A percentile compares a stretch with the other conserved stretches of the same genome.
Evolutionary conservation across 1,140 invertebrate species (phyloP).

Genomic region (Ceratosolen fusciceps): DNA sequence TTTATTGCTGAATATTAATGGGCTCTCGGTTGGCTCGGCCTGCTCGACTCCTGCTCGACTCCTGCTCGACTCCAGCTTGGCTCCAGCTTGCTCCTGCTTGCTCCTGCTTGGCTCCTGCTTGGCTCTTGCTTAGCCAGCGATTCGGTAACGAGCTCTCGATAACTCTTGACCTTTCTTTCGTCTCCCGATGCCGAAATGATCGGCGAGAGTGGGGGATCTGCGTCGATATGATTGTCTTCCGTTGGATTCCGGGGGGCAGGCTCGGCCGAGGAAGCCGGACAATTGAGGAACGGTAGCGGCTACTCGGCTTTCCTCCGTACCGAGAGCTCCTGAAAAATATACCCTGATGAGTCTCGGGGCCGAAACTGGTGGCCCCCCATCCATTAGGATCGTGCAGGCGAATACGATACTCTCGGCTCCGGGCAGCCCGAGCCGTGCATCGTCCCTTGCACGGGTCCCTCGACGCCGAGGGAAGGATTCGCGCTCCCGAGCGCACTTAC

Average conservation of each 20-base stretch:
- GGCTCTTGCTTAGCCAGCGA: too few species aligned
- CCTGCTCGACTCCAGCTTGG: too few species aligned
- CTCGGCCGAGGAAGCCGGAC: background rate
- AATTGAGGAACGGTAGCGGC: background rate
- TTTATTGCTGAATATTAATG: background rate
- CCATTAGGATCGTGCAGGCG: background rate
- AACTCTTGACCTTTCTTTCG: too few species aligned
- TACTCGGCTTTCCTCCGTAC: background rate
- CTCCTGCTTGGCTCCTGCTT: too few species aligned
- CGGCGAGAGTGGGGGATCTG: too few species aligned
- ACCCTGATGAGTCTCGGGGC: background rate
- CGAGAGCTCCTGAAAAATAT: background rate
- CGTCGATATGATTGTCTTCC: too few species aligned
- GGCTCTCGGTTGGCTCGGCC: background rate
- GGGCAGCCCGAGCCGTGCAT: background rate
- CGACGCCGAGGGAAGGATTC: slow-evolving; percentile 22
- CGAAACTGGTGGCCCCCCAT: background rate
- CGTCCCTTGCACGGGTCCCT: background rate
- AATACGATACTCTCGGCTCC: background rate
- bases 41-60: too few species aligned
- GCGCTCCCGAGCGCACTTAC: slow-evolving; percentile 46
- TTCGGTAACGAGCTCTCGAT: too few species aligned
- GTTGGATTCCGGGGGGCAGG: too few species aligned
- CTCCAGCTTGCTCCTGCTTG: too few species aligned
- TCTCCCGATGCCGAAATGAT: too few species aligned